Base-by-base conservation (phyloP, 1,140 invertebrate genomes). In the Thaumetopoea pityocampa region DNA sequence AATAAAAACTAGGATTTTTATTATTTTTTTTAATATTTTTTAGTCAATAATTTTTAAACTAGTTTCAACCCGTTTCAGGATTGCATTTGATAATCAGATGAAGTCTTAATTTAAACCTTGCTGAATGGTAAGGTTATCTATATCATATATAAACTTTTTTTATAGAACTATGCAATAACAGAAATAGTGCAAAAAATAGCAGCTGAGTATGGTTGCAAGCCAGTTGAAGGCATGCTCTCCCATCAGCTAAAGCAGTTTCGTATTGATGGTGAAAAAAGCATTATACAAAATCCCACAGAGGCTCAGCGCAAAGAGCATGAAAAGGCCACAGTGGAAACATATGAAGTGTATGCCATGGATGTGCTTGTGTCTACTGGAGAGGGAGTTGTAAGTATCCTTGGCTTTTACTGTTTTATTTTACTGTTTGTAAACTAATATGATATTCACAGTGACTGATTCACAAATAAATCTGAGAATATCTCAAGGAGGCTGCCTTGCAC, bases 321-420 rank as follows among this genome's bases (percentile, higher is more conserved):
- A 84, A 98, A 98, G 74, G 96, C 93, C 82, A 94, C 94, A 44
- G 93, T 99, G 83, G 97, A 98, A 77, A 92, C 94, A 36, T 92
- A 99, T 85, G 98, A 99, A 89, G 98, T 99, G 1, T 99, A 99
- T 88, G 97, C 95, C 16, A 94, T 99, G 89, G 98, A 99, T 89
- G 95, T 99, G 6, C 88, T 99, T 22, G 90, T 99, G 29, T 97
- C 95, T 69, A 95, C 95, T 35, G 79, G 79, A 34, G 76, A 83
- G 34, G 79, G 69, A 53, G 62, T 80, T 48, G 79, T 83, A 42
- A 68, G 76, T 74, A 19, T 38, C n/a, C 0, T 9, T 8, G 12
- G 26, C 1, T 28, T 4, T 5, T n/a, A n/a, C n/a, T n/a, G n/a
- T n/a, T n/a, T n/a, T n/a, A n/a, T n/a, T n/a, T n/a, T n/a, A n/a